A percentile compares a stretch with the other conserved stretches of the same genome.
phyloP scores from a whole-genome alignment of 2,797 vertebrate species.

The Ficedula albicollis region DNA sequence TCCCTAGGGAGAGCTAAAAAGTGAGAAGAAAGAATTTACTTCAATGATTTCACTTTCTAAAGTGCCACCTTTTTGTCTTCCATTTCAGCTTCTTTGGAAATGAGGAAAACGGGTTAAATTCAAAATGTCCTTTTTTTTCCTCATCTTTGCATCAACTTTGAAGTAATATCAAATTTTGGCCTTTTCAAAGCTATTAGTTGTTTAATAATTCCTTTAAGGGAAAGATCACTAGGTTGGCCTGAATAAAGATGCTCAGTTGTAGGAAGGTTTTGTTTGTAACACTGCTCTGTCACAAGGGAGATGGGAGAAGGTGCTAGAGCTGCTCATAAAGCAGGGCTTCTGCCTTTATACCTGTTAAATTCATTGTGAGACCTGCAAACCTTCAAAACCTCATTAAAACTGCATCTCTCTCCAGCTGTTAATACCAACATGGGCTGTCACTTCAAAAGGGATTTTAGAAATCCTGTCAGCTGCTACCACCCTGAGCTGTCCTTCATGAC shows the following conservation, averaged over 20 bases:
- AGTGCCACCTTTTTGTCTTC: not conserved
- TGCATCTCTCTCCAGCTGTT: not conserved
- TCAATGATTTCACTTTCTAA: not conserved
- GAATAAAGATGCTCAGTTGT: not conserved
- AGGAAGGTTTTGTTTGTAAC: not conserved
- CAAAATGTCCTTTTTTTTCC: not conserved
- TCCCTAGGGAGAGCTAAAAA: not conserved
- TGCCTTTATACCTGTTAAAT: not conserved
- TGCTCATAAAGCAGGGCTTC: not conserved
- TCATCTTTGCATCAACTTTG: not conserved
- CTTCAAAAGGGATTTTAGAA: not conserved
- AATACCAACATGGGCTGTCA: not conserved
- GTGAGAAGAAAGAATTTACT: not conserved
- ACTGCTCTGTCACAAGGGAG: not conserved
- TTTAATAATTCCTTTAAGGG: not conserved
- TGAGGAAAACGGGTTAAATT: not conserved
- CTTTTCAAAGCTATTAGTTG: not conserved
- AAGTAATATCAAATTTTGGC: not conserved
- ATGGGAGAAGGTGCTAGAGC: not conserved
- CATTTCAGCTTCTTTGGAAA: not conserved
- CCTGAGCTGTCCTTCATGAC: not conserved
- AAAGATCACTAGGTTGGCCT: not conserved
- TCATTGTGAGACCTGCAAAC: not conserved
- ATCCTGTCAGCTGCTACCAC: not conserved
- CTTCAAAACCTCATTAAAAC: not conserved